Conservation (phyloP, 2,797 vertebrate genomes). For the Spheniscus humboldti region DNA sequence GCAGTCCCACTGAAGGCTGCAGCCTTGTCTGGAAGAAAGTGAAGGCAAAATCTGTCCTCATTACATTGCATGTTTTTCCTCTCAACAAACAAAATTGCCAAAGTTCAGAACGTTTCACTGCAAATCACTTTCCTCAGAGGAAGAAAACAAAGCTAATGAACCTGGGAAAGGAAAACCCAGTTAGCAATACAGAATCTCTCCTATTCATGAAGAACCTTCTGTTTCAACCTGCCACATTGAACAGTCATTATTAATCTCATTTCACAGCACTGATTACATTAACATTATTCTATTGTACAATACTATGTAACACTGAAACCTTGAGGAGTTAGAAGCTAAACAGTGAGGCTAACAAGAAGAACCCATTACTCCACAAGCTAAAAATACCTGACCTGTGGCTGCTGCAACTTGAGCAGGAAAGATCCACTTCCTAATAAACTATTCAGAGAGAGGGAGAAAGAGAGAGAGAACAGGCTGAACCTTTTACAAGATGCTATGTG, state of each 20-base stretch:
- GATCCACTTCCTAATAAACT: not conserved
- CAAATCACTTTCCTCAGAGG: not conserved
- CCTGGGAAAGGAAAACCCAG: not conserved
- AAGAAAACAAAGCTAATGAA: not conserved
- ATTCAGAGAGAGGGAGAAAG: not conserved
- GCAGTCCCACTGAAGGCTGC: not conserved
- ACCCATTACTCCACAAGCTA: not conserved
- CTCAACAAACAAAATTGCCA: not conserved
- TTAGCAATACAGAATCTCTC: not conserved
- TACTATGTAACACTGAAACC: not conserved
- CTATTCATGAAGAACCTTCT: not conserved
- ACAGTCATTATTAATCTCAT: constrained; percentile 1
- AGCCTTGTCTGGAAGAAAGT: not conserved
- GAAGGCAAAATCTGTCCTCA: not conserved
- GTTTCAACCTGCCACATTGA: not conserved
- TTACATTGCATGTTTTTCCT: not conserved
- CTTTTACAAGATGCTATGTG: not conserved
- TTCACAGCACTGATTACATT: not conserved
- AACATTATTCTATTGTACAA: not conserved
- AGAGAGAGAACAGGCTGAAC: not conserved
- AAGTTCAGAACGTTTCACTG: not conserved
- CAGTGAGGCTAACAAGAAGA: not conserved
- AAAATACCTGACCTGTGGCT: not conserved
- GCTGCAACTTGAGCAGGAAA: not conserved
- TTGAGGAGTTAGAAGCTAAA: not conserved